These are phyloP conservation scores for Crotalus tigris DNA, from an alignment of 2,113 vertebrate species.

Conservation along the genomic window DNA sequence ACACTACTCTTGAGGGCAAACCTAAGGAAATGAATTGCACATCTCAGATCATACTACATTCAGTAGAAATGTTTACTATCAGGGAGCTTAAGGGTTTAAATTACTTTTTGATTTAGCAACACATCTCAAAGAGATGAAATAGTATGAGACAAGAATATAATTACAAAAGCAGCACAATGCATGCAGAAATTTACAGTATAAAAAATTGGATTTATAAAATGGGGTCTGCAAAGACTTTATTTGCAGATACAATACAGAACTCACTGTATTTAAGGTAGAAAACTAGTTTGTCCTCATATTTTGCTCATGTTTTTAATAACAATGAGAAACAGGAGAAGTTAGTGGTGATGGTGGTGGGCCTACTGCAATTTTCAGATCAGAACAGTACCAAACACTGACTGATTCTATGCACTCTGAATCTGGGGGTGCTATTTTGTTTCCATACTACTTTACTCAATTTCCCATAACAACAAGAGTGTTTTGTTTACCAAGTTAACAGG, in stretches of 20 bases:
- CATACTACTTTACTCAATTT: slow-evolving; percentile 3
- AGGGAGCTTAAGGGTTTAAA: not conserved
- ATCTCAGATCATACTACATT: not conserved
- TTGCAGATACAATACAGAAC: not conserved
- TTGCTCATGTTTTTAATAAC: not conserved
- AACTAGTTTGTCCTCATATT: not conserved
- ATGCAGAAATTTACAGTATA: not conserved
- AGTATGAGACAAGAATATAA: not conserved
- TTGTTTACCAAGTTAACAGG: slow-evolving; percentile 95
- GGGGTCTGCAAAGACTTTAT: not conserved
- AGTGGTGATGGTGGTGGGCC: not conserved
- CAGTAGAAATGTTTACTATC: not conserved
- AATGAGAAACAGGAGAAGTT: not conserved
- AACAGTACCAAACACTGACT: not conserved
- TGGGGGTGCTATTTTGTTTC: not conserved
- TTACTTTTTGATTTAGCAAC: not conserved
- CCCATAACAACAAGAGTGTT: not conserved
- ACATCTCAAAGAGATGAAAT: not conserved
- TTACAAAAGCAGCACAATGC: not conserved
- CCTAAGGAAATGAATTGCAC: not conserved
- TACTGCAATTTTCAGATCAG: not conserved
- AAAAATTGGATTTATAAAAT: not conserved
- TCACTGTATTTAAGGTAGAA: not conserved
- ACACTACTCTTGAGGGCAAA: not conserved
- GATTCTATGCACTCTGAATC: not conserved